Evolutionary conservation across 2,797 vertebrate species (phyloP), one percentile per base, ranked within the genome.

Genomic region (Scolopax rusticola): DNA sequence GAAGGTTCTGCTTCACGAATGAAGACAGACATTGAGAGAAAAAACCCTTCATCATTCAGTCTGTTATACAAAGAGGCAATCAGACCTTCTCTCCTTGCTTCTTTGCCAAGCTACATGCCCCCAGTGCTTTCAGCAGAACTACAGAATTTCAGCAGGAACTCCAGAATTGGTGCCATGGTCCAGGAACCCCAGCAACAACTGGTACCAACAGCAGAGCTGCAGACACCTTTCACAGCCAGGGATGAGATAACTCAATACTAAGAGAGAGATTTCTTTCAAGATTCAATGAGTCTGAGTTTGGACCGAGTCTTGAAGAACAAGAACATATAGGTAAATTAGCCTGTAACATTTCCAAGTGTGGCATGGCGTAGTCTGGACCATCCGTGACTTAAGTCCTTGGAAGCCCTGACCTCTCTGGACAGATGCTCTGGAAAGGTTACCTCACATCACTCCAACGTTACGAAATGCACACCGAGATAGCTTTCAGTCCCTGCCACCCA

Each of bases 11-110:
- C 30, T 41, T 38, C 25, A 4, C 0, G 0, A 27, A 48, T 36
- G 61, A 25, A 63, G 18, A 38, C 7, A 19, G 47, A 18, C 38
- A 1, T 0, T 0, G 25, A 51, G 47, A 36, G 33, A 10, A 8
- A 28, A 48, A 33, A 50, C 47, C 15, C 38, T 30, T 59, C 47
- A 0, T 1, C 9, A 1, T 13, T 51, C 57, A 1, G 16, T 2
- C 13, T 8, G 0, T 33, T 51, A 7, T 0, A 38, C 17, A 4
- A 12, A 2, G 0, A 69, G 63, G 40, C 56, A 41, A 38, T 4
- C 28, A 28, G 25, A 30, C 13, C 47, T 45, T 20, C 45, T 63
- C 43, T 28, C 51, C 47, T 18, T 47, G 17, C 67, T 50, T 6
- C 81, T 77, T 10, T 47, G 76, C 63, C 73, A 28, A 47, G 67